Conservation (phyloP, 2,888 invertebrate genomes). For the Drosophila austrosaltans region DNA sequence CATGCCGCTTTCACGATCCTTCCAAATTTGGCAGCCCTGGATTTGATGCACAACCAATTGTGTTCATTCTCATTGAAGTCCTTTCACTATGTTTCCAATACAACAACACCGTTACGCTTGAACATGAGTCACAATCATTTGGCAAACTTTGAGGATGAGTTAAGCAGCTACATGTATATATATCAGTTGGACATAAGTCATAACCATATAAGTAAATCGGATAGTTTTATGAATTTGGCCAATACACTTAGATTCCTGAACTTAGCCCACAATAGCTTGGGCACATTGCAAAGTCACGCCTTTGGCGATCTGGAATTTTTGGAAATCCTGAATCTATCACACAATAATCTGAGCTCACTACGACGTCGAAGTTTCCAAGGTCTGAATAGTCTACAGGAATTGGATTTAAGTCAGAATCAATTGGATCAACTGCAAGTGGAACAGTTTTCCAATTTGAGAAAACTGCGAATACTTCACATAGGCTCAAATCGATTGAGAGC, state of each 20-base stretch:
- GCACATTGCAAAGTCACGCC: conserved; percentile 88
- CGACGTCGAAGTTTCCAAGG: conserved; percentile 91
- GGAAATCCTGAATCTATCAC: conserved; percentile 89
- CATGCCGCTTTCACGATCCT: conserved; percentile 90
- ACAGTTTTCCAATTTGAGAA: conserved; percentile 91
- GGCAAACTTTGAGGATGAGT: conserved; percentile 79
- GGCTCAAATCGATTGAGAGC: conserved; percentile 89
- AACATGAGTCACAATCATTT: conserved; percentile 90
- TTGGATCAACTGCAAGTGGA: conserved; percentile 91
- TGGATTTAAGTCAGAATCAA: conserved; percentile 91
- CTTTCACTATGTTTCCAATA: conserved; percentile 88
- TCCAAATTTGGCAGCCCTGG: conserved; percentile 90
- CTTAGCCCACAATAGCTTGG: conserved; percentile 90
- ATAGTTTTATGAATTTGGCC: conserved; percentile 87
- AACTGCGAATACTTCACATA: conserved; percentile 89
- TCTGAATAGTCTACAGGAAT: conserved; percentile 89
- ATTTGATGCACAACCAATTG: conserved; percentile 91
- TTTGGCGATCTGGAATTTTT: conserved; percentile 89
- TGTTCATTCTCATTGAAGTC: conserved; percentile 87
- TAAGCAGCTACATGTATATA: conserved; percentile 85
- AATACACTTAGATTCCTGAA: conserved; percentile 88
- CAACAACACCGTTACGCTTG: conserved; percentile 87
- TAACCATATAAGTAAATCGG: conserved; percentile 88
- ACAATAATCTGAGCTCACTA: conserved; percentile 89
- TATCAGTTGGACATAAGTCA: conserved; percentile 89